These are phyloP conservation scores for Triplophysa rosa DNA, from an alignment of 2,113 vertebrate genomes.

Conservation along the genomic window DNA sequence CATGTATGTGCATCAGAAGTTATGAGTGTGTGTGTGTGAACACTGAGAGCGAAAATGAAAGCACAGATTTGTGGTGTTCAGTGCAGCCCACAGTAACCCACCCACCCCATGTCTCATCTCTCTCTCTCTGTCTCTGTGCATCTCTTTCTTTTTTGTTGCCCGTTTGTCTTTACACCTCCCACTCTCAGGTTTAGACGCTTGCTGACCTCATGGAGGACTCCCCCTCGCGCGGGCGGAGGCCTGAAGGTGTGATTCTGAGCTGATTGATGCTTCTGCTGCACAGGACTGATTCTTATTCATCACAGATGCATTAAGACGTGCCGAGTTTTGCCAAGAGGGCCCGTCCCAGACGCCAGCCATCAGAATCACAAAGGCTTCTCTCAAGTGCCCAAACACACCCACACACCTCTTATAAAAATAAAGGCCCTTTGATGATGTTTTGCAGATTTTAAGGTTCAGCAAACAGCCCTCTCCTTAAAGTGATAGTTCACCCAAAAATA, in stretches of 20 bases:
- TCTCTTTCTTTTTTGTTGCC: not conserved
- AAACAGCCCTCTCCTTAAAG: too few relatives aligned
- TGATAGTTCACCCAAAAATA: too few relatives aligned
- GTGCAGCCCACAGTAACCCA: slow-evolving; percentile 13
- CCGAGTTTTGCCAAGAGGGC: not conserved
- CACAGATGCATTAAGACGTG: not conserved
- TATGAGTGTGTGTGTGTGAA: not conserved
- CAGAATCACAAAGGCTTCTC: slow-evolving; percentile 1
- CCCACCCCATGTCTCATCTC: not conserved
- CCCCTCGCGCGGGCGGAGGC: slow-evolving; percentile 20
- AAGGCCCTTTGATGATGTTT: too few relatives aligned
- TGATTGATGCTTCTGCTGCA: slow-evolving; percentile 12
- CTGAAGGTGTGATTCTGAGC: slow-evolving; percentile 13
- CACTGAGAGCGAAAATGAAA: slow-evolving; percentile 65
- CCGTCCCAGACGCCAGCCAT: not conserved
- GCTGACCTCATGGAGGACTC: slow-evolving; percentile 49
- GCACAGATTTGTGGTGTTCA: slow-evolving; percentile 46
- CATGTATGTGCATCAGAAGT: not conserved
- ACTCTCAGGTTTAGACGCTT: slow-evolving; percentile 38
- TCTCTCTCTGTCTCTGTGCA: not conserved
- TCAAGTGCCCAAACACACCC: slow-evolving; percentile 34
- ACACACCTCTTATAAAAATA: slow-evolving; percentile 17
- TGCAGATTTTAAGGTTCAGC: too few relatives aligned
- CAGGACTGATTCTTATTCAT: slow-evolving; percentile 12
- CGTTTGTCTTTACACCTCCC: slow-evolving; percentile 39